Conservation (phyloP, 35 echinoderm and acorn worm species). For the Amphiura filiformis region DNA sequence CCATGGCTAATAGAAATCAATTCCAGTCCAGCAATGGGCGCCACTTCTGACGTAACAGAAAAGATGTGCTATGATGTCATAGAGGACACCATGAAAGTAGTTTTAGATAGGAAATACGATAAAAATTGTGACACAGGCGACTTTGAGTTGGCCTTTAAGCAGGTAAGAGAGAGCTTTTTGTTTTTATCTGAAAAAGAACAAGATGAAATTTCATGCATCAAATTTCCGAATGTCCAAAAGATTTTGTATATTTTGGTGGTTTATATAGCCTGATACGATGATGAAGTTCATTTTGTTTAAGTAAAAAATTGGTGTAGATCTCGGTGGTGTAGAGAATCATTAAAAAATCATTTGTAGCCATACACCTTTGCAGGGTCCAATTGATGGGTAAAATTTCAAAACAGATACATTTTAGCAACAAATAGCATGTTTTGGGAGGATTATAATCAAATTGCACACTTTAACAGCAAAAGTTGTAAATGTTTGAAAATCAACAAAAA, state of each 20-base stretch:
- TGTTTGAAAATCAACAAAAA: no score
- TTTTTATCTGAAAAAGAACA: no score
- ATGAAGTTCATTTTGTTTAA: not conserved
- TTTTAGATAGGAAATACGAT: conserved; percentile 82
- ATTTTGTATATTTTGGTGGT: not conserved
- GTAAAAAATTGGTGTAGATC: no score
- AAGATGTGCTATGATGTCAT: conserved; percentile 86
- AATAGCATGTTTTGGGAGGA: no score
- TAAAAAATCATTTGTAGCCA: no score
- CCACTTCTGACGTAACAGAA: conserved; percentile 77
- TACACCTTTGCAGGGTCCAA: no score
- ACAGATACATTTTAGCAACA: no score
- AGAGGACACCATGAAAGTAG: conserved; percentile 89
- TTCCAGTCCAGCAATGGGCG: conserved; percentile 92
- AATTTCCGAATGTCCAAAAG: not conserved
- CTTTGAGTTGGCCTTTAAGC: conserved; percentile 83
- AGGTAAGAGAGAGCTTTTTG: conserved; percentile 68
- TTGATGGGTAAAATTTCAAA: no score
- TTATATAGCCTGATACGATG: no score
- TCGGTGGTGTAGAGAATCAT: no score
- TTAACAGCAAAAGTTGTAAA: no score
- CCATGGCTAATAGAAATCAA: conserved; percentile 97
- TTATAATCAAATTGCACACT: no score
- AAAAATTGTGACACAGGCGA: conserved; percentile 91
- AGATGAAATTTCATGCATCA: not conserved